These are phyloP conservation scores for Eristalis tenax DNA, from an alignment of 2,888 invertebrate species.

Conservation along the genomic window DNA sequence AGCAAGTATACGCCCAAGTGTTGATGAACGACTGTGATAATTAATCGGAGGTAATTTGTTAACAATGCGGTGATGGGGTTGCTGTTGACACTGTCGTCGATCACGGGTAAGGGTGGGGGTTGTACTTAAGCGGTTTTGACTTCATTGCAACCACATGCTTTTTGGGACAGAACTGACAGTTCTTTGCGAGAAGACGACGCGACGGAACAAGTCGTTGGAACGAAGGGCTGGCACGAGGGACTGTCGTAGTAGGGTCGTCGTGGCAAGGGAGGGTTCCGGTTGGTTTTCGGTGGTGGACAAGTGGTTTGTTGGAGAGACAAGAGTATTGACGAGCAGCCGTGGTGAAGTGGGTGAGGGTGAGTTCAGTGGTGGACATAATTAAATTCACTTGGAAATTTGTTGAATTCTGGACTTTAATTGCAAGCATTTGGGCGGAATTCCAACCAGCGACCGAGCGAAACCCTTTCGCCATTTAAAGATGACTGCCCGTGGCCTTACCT, in stretches of 20 bases:
- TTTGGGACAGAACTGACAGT: neutral
- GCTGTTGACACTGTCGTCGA: conserved; percentile 24
- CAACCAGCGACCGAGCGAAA: too few relatives aligned
- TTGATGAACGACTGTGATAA: conserved; percentile 16
- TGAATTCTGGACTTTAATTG: too few relatives aligned
- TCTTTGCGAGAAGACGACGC: neutral
- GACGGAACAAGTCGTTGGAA: neutral
- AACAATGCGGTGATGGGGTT: conserved; percentile 14
- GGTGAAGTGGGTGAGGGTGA: neutral
- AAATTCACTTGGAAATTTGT: too few relatives aligned
- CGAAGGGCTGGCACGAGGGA: neutral
- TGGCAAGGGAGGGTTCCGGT: neutral
- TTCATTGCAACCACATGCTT: conserved; percentile 17
- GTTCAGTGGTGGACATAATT: too few relatives aligned
- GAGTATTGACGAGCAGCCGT: neutral
- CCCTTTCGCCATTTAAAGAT: too few relatives aligned
- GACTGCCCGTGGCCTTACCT: too few relatives aligned
- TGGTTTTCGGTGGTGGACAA: neutral
- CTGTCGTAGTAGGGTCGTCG: neutral
- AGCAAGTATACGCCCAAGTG: conserved; percentile 49
- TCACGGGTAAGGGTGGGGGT: neutral
- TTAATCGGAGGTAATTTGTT: conserved; percentile 54
- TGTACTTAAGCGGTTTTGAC: neutral
- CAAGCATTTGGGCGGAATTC: too few relatives aligned
- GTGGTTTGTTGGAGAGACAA: neutral